Evolutionary conservation across 35 echinoderm and acorn worm species (phyloP), one percentile per base, ranked within the genome.

Genomic region (Ophioderma brevispina): DNA sequence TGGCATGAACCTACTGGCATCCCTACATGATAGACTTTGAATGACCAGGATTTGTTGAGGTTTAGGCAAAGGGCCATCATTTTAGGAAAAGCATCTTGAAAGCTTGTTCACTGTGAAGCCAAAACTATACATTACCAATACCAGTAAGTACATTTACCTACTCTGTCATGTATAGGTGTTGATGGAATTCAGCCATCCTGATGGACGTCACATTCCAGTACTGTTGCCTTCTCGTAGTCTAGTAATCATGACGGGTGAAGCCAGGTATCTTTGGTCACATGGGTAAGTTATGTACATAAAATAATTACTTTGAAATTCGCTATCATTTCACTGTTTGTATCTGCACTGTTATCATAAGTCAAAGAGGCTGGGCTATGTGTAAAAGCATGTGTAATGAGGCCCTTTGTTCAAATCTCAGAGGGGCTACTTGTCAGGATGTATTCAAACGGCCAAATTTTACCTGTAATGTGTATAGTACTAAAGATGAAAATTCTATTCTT

Each of bases 231-330:
- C 46, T 31, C 85, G 93, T 76, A 95, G 91, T 82, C 84, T 99
- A 23, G 39, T 95, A 14, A 84, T 95, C 31, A 93, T 99, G 88
- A 93, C 97, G 30, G 94, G 88, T 17, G 97, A 99, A 40, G 87
- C 87, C 31, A 80, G 97, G 34, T 99, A 99, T 41, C 86, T 95
- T 32, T 99, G 97, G 97, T 85, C 82, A 18, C 97, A 99, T 93
- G 97, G 97, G 97, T 99, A 88, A 93, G 93, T 40, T 38, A 6
- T 81, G 34, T 25, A 70, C 10, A 70, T n/a, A n/a, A n/a, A n/a
- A n/a, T n/a, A n/a, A n/a, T n/a, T n/a, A n/a, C n/a, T n/a, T n/a
- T n/a, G n/a, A n/a, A n/a, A n/a, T n/a, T n/a, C n/a, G n/a, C n/a
- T n/a, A n/a, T n/a, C n/a, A n/a, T n/a, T n/a, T n/a, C n/a, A n/a